Conservation (phyloP, 2,888 invertebrate species). For the Orchesella flavescens region DNA sequence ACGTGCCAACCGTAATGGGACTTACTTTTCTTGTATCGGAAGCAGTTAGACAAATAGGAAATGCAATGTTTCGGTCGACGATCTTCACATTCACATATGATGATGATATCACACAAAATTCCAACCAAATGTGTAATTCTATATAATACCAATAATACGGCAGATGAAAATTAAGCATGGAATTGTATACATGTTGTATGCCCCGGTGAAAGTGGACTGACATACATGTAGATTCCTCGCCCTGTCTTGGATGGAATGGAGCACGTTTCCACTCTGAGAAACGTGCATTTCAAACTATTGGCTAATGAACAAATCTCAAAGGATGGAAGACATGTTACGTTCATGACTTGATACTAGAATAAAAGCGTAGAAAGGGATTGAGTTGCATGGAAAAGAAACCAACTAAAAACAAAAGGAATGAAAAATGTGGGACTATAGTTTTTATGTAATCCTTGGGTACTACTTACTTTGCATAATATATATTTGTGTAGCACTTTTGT, state of each 20-base stretch:
- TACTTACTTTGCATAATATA: too few species aligned
- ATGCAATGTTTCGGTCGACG: neutral
- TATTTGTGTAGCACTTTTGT: too few species aligned
- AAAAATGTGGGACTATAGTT: neutral
- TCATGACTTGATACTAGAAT: too few species aligned
- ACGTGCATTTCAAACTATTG: conserved; percentile 37
- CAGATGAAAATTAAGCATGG: neutral
- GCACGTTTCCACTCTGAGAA: conserved; percentile 32
- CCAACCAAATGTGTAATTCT: neutral
- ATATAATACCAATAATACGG: neutral
- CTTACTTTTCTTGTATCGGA: neutral
- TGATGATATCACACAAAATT: neutral
- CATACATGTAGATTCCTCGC: neutral
- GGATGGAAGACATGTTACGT: neutral
- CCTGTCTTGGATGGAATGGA: conserved; percentile 2
- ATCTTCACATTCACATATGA: neutral
- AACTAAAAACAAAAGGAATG: neutral
- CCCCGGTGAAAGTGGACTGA: too few species aligned
- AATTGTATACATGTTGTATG: neutral
- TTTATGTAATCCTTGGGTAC: neutral
- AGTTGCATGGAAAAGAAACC: too few species aligned
- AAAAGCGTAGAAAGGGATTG: too few species aligned
- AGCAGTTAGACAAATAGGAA: neutral
- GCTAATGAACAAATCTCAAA: conserved; percentile 42
- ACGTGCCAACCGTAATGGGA: conserved; percentile 18